phyloP scores from a whole-genome alignment of 2,113 vertebrate genomes.

The Galemys pyrenaicus region DNA sequence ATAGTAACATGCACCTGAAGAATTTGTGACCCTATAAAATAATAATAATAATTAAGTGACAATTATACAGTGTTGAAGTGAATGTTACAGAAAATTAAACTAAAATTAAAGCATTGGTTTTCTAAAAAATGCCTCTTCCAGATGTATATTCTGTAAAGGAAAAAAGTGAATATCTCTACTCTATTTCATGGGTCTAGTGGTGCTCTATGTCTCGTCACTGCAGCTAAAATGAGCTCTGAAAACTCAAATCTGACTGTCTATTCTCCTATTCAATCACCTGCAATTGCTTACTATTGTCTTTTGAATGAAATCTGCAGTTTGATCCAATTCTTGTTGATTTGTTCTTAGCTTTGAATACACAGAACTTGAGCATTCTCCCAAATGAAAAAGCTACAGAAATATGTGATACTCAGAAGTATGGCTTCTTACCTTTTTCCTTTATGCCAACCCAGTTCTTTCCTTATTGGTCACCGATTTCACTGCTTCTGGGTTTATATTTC shows the following conservation, averaged over 20 bases:
- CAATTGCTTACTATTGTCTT: background rate
- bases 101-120: too few relatives aligned
- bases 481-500: background rate
- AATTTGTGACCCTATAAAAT: too few relatives aligned
- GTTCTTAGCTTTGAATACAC: background rate
- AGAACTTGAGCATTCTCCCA: background rate
- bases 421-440: background rate
- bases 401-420: background rate
- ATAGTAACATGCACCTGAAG: too few relatives aligned
- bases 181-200: background rate
- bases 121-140: background rate
- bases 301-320: background rate
- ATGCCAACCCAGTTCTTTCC: background rate
- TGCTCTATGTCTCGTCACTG: background rate
- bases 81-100: too few relatives aligned
- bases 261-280: background rate
- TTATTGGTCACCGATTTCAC: background rate
- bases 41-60: too few relatives aligned
- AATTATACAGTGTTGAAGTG: too few relatives aligned
- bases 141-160: background rate
- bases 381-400: background rate
- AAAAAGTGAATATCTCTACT: background rate
- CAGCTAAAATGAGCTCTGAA: background rate
- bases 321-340: background rate
- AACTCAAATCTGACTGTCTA: background rate